A percentile compares a stretch with the other conserved stretches of the same genome.
These are phyloP conservation scores for Alca torda DNA, from an alignment of 2,797 vertebrate species.

Conservation along the genomic window DNA sequence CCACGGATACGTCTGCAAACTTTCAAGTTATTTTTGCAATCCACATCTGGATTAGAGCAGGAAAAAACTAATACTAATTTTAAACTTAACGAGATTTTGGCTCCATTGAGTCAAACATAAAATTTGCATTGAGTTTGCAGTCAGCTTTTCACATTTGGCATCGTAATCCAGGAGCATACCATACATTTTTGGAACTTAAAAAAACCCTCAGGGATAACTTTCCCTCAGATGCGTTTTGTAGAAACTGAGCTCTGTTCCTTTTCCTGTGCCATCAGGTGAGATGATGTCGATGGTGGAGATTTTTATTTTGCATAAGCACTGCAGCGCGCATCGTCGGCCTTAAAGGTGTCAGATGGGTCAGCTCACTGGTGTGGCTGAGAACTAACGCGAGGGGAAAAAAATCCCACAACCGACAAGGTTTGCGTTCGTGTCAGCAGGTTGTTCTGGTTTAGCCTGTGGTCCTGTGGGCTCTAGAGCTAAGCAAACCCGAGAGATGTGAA, in stretches of 20 bases:
- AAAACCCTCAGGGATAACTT: background rate
- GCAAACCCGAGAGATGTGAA: background rate
- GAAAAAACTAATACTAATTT: background rate
- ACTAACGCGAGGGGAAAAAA: background rate
- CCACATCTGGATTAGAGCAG: background rate
- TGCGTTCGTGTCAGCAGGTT: background rate
- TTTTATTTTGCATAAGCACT: background rate
- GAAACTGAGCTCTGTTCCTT: background rate
- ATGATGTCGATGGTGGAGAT: background rate
- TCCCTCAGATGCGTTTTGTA: background rate
- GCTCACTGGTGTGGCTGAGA: background rate
- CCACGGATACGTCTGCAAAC: background rate
- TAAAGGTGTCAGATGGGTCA: background rate
- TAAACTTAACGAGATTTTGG: background rate
- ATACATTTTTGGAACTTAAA: background rate
- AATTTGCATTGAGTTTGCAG: background rate
- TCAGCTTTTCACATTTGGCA: background rate
- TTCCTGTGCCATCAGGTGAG: background rate
- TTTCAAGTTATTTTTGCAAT: background rate
- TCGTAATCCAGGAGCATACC: background rate
- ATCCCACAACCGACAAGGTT: background rate
- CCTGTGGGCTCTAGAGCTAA: background rate
- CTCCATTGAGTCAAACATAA: background rate
- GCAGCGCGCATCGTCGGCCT: background rate
- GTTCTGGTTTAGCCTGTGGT: background rate